Conservation (phyloP, 2,888 invertebrate genomes). For the Cephalotes varians region DNA sequence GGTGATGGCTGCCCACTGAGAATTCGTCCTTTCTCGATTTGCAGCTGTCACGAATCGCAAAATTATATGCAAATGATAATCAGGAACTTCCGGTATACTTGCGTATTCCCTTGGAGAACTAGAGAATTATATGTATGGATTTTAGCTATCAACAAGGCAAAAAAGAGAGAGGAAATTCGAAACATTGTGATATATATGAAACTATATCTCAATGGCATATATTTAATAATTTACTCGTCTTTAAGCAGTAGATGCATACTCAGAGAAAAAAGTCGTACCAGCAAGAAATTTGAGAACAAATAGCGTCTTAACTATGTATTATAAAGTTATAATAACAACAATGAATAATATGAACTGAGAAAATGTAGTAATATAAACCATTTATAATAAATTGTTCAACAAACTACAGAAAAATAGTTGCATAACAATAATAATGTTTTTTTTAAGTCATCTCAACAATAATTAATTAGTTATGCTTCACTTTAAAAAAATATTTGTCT, state of each 20-base stretch:
- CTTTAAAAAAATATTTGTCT: too few species aligned
- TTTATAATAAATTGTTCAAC: too few species aligned
- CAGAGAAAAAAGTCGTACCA: too few species aligned
- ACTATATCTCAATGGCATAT: not conserved
- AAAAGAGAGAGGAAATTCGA: not conserved
- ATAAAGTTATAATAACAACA: too few species aligned
- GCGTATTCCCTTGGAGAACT: not conserved
- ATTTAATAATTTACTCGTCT: not conserved
- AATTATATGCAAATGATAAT: constrained; percentile 49
- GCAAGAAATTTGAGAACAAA: too few species aligned
- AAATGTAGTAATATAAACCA: too few species aligned
- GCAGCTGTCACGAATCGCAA: constrained; percentile 38
- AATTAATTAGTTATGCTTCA: too few species aligned
- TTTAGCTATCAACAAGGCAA: not conserved
- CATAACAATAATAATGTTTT: too few species aligned
- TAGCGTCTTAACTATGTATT: too few species aligned
- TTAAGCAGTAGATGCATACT: not conserved
- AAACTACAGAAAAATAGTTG: too few species aligned
- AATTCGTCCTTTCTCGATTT: constrained; percentile 52
- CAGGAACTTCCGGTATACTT: constrained; percentile 34
- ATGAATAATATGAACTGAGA: too few species aligned
- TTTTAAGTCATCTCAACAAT: too few species aligned
- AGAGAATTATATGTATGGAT: not conserved
- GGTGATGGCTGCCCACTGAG: constrained; percentile 48
- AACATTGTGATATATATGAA: not conserved